Conservation (phyloP, 2,113 vertebrate genomes). For the Macquaria ambigua region DNA sequence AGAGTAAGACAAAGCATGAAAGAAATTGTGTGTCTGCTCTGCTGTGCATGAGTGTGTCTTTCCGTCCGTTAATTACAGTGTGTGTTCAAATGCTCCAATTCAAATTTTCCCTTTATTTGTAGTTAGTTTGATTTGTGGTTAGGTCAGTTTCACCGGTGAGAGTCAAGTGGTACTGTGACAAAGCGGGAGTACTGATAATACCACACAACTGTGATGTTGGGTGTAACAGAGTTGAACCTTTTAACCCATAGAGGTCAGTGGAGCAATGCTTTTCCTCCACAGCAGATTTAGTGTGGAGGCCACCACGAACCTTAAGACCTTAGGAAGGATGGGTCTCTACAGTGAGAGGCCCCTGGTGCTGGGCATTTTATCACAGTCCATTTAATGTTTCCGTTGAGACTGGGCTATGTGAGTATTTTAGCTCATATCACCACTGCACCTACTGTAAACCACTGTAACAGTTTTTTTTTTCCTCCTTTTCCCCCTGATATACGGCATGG, state of each 20-base stretch:
- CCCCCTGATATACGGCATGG: not conserved
- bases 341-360: slow-evolving; percentile 36
- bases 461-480: not conserved
- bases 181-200: slow-evolving; percentile 12
- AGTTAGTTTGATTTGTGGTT: not conserved
- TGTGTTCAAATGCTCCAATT: not conserved
- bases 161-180: not conserved
- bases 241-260: slow-evolving; percentile 2
- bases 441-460: slow-evolving; percentile 13
- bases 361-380: slow-evolving; percentile 50
- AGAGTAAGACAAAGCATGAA: slow-evolving; percentile 25
- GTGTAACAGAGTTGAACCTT: not conserved
- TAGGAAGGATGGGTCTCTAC: slow-evolving; percentile 35
- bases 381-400: slow-evolving; percentile 44
- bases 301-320: slow-evolving; percentile 48
- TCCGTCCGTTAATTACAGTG: slow-evolving; percentile 10
- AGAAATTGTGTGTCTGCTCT: not conserved
- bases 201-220: slow-evolving; percentile 9
- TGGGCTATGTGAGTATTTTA: slow-evolving; percentile 40
- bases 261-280: slow-evolving; percentile 20
- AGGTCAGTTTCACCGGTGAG: not conserved
- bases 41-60: not conserved
- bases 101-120: not conserved
- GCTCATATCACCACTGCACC: slow-evolving; percentile 35
- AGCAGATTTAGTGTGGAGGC: slow-evolving; percentile 41